Evolutionary conservation across 1,140 invertebrate species (phyloP).

Genomic region (Helicorthomorpha holstii): DNA sequence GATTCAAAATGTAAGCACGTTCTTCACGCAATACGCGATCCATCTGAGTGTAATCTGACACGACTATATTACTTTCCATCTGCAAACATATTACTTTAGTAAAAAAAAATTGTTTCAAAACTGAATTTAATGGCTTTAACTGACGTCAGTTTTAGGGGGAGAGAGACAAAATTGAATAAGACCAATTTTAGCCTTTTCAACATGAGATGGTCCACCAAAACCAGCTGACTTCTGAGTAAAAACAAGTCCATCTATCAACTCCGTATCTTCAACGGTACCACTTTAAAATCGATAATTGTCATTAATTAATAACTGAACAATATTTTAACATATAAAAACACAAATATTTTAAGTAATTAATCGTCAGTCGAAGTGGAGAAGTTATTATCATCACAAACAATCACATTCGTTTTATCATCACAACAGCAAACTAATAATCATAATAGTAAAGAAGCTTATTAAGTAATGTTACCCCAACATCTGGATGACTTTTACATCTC

Average conservation of each 20-base stretch:
- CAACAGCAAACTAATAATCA: conserved; percentile 2
- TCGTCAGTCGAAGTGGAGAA: no score
- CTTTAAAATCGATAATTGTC: conserved; percentile 18
- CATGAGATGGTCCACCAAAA: conserved; percentile 72
- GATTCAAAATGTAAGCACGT: conserved; percentile 92
- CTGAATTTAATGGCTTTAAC: conserved; percentile 15
- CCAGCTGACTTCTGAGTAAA: conserved; percentile 80
- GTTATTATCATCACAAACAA: no score
- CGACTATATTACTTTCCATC: conserved; percentile 98
- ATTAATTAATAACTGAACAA: no score
- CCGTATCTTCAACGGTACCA: conserved; percentile 94
- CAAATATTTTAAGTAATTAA: no score
- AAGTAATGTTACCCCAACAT: conserved; percentile 51
- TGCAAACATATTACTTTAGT: conserved; percentile 24
- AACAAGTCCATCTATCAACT: conserved; percentile 86
- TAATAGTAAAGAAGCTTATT: neutral
- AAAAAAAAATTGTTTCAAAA: neutral
- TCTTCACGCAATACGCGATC: conserved; percentile 97
- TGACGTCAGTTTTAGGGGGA: conserved; percentile 96
- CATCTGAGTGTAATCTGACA: conserved; percentile 98
- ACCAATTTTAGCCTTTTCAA: conserved; percentile 98
- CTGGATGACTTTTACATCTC: conserved; percentile 89
- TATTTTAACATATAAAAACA: no score
- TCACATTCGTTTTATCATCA: neutral
- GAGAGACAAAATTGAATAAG: conserved; percentile 99